Conservation (phyloP, 2,797 vertebrate species). For the Coendou prehensilis region DNA sequence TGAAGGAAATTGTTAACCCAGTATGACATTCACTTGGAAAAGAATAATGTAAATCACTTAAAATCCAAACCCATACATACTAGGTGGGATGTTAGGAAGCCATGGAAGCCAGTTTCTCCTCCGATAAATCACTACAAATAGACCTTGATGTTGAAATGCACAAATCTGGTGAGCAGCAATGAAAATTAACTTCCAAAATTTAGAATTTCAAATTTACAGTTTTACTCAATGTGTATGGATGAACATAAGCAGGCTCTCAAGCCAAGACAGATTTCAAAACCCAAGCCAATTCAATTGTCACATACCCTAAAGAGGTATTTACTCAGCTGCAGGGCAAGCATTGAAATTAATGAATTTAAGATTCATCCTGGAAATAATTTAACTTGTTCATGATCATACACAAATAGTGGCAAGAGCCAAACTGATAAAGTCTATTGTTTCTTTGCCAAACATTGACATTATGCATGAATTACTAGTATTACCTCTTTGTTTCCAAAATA, state of each 20-base stretch:
- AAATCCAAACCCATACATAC: conserved; percentile 46
- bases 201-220: conserved; percentile 3
- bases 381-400: conserved; percentile 74
- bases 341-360: conserved; percentile 82
- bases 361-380: conserved; percentile 82
- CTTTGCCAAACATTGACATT: neutral
- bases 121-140: conserved; percentile 54
- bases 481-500: conserved; percentile 51
- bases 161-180: neutral
- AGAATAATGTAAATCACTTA: conserved; percentile 52
- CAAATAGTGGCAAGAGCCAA: conserved; percentile 69
- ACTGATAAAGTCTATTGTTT: conserved; percentile 66
- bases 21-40: conserved; percentile 63
- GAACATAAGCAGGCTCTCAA: conserved; percentile 72
- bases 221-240: conserved; percentile 65
- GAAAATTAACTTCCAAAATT: conserved; percentile 65
- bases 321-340: conserved; percentile 84
- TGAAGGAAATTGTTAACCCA: conserved; percentile 61
- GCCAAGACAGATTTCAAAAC: conserved; percentile 78
- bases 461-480: conserved; percentile 57
- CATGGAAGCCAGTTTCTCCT: conserved; percentile 42
- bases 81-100: conserved; percentile 36
- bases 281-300: conserved; percentile 80
- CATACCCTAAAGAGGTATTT: conserved; percentile 82
- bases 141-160: conserved; percentile 53